Conservation (phyloP, 92 coral and sea anemone genomes). For the Meandrina meandrites region DNA sequence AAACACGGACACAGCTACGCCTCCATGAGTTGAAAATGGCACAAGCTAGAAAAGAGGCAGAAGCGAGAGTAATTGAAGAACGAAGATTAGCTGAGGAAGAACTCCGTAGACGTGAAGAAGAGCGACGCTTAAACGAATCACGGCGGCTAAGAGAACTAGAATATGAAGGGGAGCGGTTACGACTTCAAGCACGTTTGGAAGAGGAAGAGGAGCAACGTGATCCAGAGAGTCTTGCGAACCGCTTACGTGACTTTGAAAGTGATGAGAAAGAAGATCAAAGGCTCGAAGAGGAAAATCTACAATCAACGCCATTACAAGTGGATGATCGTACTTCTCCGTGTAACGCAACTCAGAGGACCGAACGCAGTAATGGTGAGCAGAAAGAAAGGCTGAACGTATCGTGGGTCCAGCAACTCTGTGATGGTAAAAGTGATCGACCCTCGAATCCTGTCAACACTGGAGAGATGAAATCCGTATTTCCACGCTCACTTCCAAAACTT, state of each 20-base stretch:
- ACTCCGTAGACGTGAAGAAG: slow-evolving; percentile 5
- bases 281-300: background rate
- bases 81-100: background rate
- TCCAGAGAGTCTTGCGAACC: slow-evolving; percentile 46
- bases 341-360: background rate
- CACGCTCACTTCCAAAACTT: background rate
- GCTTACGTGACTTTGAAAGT: slow-evolving; percentile 37
- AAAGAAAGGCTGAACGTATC: background rate
- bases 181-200: too few relatives aligned
- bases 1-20: slow-evolving; percentile 5
- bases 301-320: background rate
- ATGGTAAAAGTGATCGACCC: background rate
- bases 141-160: background rate
- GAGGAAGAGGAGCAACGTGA: background rate
- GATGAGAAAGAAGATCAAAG: background rate
- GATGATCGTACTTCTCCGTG: background rate
- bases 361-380: background rate
- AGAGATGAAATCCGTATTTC: too few relatives aligned
- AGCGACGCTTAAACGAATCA: background rate
- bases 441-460: too few relatives aligned
- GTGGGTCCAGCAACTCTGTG: background rate
- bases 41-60: background rate
- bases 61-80: slow-evolving; percentile 4
- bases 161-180: background rate
- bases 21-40: background rate